Conservation (phyloP, 2,888 invertebrate genomes). For the Archips crataeganus region DNA sequence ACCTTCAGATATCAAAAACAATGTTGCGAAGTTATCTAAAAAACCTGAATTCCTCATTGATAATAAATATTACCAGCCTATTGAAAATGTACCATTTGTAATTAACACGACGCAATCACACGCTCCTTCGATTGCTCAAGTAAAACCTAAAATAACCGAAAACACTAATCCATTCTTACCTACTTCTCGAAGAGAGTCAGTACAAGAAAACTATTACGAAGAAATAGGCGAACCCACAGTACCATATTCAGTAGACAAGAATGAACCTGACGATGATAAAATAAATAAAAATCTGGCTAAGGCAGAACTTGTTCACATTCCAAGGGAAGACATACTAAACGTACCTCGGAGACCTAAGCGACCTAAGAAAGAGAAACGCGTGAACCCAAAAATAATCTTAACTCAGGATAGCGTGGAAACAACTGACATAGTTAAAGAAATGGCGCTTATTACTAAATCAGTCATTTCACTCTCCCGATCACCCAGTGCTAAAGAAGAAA, state of each 20-base stretch:
- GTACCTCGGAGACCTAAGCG: conserved; percentile 76
- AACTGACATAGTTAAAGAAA: conserved; percentile 56
- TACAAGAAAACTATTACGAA: conserved; percentile 76
- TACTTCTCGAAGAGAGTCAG: conserved; percentile 56
- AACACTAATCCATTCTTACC: conserved; percentile 55
- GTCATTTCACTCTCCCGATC: conserved; percentile 73
- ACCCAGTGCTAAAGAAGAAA: conserved; percentile 68
- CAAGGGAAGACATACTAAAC: conserved; percentile 73
- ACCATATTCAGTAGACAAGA: conserved; percentile 56
- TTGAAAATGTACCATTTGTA: conserved; percentile 71
- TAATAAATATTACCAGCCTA: conserved; percentile 76
- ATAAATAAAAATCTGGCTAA: conserved; percentile 58
- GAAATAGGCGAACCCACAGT: conserved; percentile 70
- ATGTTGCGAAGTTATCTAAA: conserved; percentile 65
- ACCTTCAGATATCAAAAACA: conserved; percentile 52
- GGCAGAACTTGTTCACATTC: conserved; percentile 61
- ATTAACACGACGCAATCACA: conserved; percentile 65
- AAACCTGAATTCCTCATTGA: conserved; percentile 72
- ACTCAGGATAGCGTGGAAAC: conserved; percentile 30
- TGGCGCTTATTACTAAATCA: conserved; percentile 67
- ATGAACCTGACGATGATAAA: conserved; percentile 78
- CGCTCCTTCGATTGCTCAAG: conserved; percentile 47
- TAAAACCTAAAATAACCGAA: conserved; percentile 48
- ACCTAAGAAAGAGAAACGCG: conserved; percentile 61
- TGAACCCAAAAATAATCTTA: conserved; percentile 43